Conservation (phyloP, 92 coral and sea anemone species). For the Actinernus sp. region DNA sequence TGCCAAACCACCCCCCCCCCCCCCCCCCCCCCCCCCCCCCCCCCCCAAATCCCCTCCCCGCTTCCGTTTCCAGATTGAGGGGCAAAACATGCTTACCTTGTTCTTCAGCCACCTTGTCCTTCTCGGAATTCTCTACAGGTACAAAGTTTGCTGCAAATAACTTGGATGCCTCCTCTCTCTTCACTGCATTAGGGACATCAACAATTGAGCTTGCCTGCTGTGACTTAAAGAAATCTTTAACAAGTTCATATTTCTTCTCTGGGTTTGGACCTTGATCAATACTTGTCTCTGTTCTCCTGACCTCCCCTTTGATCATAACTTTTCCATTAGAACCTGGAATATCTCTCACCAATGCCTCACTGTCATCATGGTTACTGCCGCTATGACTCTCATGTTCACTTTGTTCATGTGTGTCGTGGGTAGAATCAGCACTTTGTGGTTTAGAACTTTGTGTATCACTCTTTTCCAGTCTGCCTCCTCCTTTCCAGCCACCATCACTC, state of each 20-base stretch:
- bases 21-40: no score
- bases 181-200: constrained; percentile 92
- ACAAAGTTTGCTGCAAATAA: constrained; percentile 77
- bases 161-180: constrained; percentile 76
- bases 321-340: constrained; percentile 38
- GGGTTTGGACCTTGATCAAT: constrained; percentile 86
- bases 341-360: background rate
- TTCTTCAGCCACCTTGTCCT: constrained; percentile 67
- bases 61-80: no score
- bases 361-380: background rate
- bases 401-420: background rate
- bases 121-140: constrained; percentile 52
- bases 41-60: background rate
- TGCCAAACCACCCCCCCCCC: no score
- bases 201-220: constrained; percentile 97
- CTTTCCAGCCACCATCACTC: no score
- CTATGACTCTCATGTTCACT: background rate
- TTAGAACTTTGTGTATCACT: background rate
- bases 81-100: constrained; percentile 50
- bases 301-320: constrained; percentile 92
- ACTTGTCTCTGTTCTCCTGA: constrained; percentile 73
- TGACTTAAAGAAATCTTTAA: constrained; percentile 94
- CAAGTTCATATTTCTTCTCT: constrained; percentile 81
- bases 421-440: background rate
- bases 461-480: background rate